Base-by-base conservation (phyloP, 2,888 invertebrate species). In the Epinotia brunnichana region DNA sequence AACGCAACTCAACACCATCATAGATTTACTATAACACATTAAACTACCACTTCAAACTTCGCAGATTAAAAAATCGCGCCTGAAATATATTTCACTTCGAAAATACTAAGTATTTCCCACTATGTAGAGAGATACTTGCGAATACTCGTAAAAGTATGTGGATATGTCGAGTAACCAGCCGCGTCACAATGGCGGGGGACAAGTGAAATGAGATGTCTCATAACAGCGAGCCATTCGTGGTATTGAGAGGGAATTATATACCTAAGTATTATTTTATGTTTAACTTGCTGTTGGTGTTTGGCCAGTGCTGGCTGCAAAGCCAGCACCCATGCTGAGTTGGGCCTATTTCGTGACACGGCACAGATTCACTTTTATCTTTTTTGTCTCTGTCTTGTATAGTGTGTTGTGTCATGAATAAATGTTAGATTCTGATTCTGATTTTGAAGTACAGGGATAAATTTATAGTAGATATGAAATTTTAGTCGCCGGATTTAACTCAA, bases 161-260 rank as follows among this genome's bases (percentile, higher is more conserved):
- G 48, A 35, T 19, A 54, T 48, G 21, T 17, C 39, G 60, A 54
- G 53, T 41, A 56, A 62, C 81, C 80, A 78, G 77, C 76, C 78
- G 75, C 81, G 81, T 79, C 79, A 88, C 90, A 89, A 89, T 87
- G 80, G 83, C 77, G 80, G 80, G 74, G 82, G 85, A 85, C 87
- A 90, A 84, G 85, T 89, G 85, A 90, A 91, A 91, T 91, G 91
- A 91, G 89, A 90, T 88, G 89, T 92, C 89, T 90, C 90, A 90
- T 90, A 90, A 91, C 86, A 83, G 77, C 77, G 84, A 21, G 39
- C 39, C 66, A 77, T 73, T 76, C 78, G 77, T 77, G 72, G 73
- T 82, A 64, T 75, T 70, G 76, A 63, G 70, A 21, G 2, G 63
- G 76, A 63, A 77, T 64, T 69, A 15, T 44, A 64, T 35, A 35